Evolutionary conservation across 2,888 invertebrate genomes (phyloP), one percentile per base, ranked within the genome.

Genomic region (Melikaiella ostensackeni): DNA sequence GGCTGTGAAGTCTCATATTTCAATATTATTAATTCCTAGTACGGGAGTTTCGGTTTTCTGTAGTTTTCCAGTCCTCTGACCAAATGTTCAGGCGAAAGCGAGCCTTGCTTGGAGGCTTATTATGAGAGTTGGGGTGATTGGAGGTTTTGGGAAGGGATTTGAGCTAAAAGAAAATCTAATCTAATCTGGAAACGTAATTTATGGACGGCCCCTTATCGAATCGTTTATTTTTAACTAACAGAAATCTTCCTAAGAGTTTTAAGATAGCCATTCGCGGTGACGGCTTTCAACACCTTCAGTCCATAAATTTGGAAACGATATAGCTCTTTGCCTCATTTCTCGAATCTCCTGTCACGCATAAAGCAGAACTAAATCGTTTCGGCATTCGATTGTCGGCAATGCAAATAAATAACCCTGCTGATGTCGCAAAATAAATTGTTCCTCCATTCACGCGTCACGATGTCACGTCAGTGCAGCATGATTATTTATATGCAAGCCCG

Each of bases 341-440:
- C 33, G 50, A 21, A 50, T 50, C 30, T 70, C 50, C n/a, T 30
- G 50, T 21, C 13, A n/a, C 21, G 50, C 33, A 50, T 70, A 70
- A 30, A 70, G 13, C 24, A 27, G 30, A 30, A 70, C 30, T 70
- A 50, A 70, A 70, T 70, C 46, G 33, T 70, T 70, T 70, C 50
- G 50, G 33, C 42, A 70, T 70, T 70, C 70, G 50, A 50, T 70
- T 70, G 70, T 70, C 50, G 46, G 50, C 33, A 30, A 70, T 27
- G 30, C 46, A 27, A 50, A 70, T 64, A 64, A 64, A 70, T 70
- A 55, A 70, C 70, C 50, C 50, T 33, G 21, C 19, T 33, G 70
- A 30, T 50, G 50, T 70, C 30, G 30, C 50, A 30, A 70, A 70
- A 50, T 70, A 70, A 70, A 70, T 70, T 70, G 70, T 30, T 70